Conservation (phyloP, 2,888 invertebrate genomes). For the Eudemis profundana region DNA sequence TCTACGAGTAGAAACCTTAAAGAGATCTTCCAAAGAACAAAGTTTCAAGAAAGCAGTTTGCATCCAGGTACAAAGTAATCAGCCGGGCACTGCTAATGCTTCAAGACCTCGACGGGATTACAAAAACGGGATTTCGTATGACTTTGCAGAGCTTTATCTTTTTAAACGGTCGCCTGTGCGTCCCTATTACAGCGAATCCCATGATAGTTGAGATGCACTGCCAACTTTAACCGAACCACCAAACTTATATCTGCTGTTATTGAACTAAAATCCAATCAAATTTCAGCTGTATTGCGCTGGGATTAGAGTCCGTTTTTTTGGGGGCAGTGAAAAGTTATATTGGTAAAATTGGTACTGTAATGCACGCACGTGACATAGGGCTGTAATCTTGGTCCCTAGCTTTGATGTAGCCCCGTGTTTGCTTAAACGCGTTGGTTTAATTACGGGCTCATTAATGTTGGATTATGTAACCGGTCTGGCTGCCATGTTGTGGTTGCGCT, state of each 20-base stretch:
- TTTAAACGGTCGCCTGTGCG: slow-evolving; percentile 66
- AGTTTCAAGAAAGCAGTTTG: slow-evolving; percentile 29
- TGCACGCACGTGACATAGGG: slow-evolving; percentile 78
- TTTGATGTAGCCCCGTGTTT: slow-evolving; percentile 81
- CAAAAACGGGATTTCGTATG: slow-evolving; percentile 61
- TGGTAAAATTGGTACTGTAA: slow-evolving; percentile 63
- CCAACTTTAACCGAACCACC: slow-evolving; percentile 66
- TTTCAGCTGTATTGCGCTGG: slow-evolving; percentile 46
- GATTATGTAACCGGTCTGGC: slow-evolving; percentile 71
- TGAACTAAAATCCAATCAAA: slow-evolving; percentile 35
- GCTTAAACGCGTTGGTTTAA: slow-evolving; percentile 79
- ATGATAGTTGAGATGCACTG: slow-evolving; percentile 79
- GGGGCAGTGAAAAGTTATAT: slow-evolving; percentile 41
- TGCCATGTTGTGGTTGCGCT: slow-evolving; percentile 48
- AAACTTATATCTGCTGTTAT: slow-evolving; percentile 47
- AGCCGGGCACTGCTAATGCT: slow-evolving; percentile 26
- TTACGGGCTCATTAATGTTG: slow-evolving; percentile 82
- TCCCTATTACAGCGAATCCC: slow-evolving; percentile 80
- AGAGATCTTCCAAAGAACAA: slow-evolving; percentile 20
- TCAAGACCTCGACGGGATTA: slow-evolving; percentile 50
- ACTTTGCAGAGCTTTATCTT: slow-evolving; percentile 65
- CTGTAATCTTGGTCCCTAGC: slow-evolving; percentile 75
- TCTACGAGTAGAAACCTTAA: background rate
- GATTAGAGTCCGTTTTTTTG: slow-evolving; percentile 40
- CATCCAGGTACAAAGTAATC: slow-evolving; percentile 36